Evolutionary conservation across 2,113 vertebrate genomes (phyloP), one percentile per base, ranked within the genome.

Genomic region (Tetrax tetrax): DNA sequence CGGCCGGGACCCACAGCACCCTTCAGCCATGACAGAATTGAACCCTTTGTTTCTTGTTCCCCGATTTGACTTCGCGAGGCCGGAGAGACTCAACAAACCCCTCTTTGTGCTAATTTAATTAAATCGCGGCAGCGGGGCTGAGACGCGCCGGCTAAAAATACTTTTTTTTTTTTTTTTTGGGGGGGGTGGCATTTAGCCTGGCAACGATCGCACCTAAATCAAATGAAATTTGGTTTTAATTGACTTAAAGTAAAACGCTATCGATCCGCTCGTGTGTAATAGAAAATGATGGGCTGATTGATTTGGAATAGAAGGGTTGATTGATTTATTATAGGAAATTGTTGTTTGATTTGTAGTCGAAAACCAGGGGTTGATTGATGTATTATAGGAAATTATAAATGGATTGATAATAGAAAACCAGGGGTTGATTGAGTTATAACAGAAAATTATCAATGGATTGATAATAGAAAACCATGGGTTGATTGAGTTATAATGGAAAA

Each of bases 41-140:
- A 97, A 93, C 96, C 97, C 98, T 98, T 98, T 98, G 98, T 98
- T 98, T 98, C 97, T 97, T 98, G 98, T 94, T 97, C 69, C 35
- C 61, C 51, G 37, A 94, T 96, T 96, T 35, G 6, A 68, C 89
- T 97, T 91, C 28, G 87, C 10, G 81, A 61, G 90, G 96, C 96
- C 56, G 87, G 27, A 96, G 93, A 92, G 45, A 81, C 92, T 93
- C 97, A 98, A 98, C 98, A 98, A 98, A 91, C 97, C 96, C 70
- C 95, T 96, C 98, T 98, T 98, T 98, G 98, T 98, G 97, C 97
- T 98, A 97, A 97, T 98, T 98, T 98, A 98, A 98, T 98, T 98
- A 98, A 98, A 98, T 93, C 59, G 83, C 96, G 10, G 95, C 96
- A 68, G 82, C 41, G 94, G 93, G 96, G 97, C 97, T 97, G 97